These are phyloP conservation scores for Pseudochromis fuscus DNA, from an alignment of 2,797 vertebrate species.

Conservation along the genomic window DNA sequence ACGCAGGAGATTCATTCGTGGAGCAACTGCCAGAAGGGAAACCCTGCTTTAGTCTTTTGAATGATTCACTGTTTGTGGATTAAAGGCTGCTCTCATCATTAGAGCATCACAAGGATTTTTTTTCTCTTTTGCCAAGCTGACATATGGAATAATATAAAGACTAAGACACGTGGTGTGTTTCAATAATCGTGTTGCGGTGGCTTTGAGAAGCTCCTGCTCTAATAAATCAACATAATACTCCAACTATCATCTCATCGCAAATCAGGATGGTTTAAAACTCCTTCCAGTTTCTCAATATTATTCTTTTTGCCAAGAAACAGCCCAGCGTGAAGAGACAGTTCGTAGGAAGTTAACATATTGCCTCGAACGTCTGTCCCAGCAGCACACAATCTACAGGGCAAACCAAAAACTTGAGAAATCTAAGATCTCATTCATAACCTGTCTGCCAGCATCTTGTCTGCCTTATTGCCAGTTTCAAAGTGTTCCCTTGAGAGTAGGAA, in stretches of 20 bases:
- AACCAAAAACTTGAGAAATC: not conserved
- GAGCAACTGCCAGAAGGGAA: slow-evolving; percentile 40
- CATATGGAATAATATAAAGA: not conserved
- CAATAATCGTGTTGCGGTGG: too few relatives aligned
- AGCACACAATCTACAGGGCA: not conserved
- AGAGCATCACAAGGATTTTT: not conserved
- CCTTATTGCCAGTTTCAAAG: not conserved
- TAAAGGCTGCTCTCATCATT: not conserved
- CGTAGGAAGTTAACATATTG: not conserved
- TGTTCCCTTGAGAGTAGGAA: not conserved
- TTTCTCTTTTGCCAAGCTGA: not conserved
- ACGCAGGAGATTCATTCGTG: slow-evolving; percentile 35
- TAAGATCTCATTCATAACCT: not conserved
- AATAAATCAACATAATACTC: not conserved
- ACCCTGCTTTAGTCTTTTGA: slow-evolving; percentile 18
- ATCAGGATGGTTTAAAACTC: not conserved
- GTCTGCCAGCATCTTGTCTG: not conserved
- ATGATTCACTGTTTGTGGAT: not conserved
- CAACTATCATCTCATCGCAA: not conserved
- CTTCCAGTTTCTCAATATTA: not conserved
- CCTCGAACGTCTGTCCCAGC: not conserved
- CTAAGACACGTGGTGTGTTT: too few relatives aligned
- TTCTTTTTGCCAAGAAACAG: not conserved
- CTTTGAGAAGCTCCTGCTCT: not conserved
- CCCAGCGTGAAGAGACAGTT: not conserved